phyloP scores from a whole-genome alignment of 2,797 vertebrate genomes.

The Thalassophryne amazonica region DNA sequence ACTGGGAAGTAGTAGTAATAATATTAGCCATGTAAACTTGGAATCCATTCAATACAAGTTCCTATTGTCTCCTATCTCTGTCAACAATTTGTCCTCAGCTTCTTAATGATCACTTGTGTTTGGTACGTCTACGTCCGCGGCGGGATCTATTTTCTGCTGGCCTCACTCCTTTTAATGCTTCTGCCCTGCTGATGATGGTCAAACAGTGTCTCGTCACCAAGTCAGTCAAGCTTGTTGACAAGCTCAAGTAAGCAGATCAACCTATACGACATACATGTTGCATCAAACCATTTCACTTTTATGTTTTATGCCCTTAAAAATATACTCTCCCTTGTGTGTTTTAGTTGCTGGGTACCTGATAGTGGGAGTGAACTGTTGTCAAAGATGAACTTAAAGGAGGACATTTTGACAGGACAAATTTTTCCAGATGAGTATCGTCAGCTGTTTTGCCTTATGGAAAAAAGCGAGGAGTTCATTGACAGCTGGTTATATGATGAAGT shows the following conservation, averaged over 20 bases:
- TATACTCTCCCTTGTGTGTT: not conserved
- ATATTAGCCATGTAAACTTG: not conserved
- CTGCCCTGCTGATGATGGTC: slow-evolving; percentile 85
- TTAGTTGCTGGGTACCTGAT: slow-evolving; percentile 85
- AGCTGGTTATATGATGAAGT: slow-evolving; percentile 86
- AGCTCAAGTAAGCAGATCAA: slow-evolving; percentile 83
- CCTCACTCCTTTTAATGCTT: slow-evolving; percentile 79
- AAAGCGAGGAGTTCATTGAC: slow-evolving; percentile 77
- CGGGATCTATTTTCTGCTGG: slow-evolving; percentile 82
- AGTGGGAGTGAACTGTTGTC: slow-evolving; percentile 70
- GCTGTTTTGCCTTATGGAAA: slow-evolving; percentile 86
- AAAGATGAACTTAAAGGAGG: slow-evolving; percentile 67
- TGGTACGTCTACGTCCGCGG: slow-evolving; percentile 86
- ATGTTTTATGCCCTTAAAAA: not conserved
- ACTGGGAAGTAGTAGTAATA: no score
- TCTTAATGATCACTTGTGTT: slow-evolving; percentile 82
- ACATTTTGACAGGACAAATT: slow-evolving; percentile 72
- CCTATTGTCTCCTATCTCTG: not conserved
- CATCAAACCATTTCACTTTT: not conserved
- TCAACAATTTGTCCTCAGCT: slow-evolving; percentile 24
- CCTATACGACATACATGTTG: not conserved
- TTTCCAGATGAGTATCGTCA: slow-evolving; percentile 84
- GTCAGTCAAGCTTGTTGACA: slow-evolving; percentile 76
- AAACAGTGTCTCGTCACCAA: slow-evolving; percentile 90
- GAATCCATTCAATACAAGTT: not conserved